Percentiles rank a stretch among this genome's conserved stretches.
phyloP scores from a whole-genome alignment of 2,113 vertebrate genomes.

The Pollimyrus isidori region DNA sequence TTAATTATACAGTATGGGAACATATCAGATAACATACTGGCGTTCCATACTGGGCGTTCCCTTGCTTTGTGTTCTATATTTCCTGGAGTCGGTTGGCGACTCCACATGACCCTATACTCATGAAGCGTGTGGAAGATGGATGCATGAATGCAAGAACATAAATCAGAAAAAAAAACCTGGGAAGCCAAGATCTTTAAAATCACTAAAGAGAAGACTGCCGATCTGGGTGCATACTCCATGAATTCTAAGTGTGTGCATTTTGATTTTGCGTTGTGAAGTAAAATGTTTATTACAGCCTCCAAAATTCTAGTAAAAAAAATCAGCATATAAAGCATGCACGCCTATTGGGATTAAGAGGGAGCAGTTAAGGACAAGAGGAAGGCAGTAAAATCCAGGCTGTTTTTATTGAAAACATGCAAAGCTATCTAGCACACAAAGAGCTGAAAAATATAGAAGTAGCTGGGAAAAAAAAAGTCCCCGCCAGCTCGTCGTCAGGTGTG shows the following conservation, averaged over 20 bases:
- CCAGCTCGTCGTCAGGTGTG: background rate
- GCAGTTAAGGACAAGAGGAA: background rate
- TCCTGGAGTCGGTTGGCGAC: background rate
- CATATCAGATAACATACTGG: background rate
- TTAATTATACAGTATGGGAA: background rate
- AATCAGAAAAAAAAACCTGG: background rate
- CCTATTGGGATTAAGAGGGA: background rate
- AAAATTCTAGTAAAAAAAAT: background rate
- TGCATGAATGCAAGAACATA: background rate
- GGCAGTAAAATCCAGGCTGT: background rate
- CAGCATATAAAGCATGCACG: background rate
- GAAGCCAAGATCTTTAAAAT: background rate
- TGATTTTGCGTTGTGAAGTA: background rate
- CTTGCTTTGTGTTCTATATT: background rate
- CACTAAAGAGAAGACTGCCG: background rate
- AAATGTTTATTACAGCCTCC: background rate
- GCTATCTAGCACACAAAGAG: background rate
- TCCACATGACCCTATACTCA: background rate
- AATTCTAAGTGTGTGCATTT: background rate
- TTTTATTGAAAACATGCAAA: background rate
- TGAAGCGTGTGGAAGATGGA: background rate
- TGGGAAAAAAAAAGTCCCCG: background rate
- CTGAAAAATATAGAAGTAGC: background rate
- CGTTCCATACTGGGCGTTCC: background rate
- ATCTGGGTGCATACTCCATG: background rate